Conservation (phyloP, 2,888 invertebrate genomes). For the Erebia ligea region DNA sequence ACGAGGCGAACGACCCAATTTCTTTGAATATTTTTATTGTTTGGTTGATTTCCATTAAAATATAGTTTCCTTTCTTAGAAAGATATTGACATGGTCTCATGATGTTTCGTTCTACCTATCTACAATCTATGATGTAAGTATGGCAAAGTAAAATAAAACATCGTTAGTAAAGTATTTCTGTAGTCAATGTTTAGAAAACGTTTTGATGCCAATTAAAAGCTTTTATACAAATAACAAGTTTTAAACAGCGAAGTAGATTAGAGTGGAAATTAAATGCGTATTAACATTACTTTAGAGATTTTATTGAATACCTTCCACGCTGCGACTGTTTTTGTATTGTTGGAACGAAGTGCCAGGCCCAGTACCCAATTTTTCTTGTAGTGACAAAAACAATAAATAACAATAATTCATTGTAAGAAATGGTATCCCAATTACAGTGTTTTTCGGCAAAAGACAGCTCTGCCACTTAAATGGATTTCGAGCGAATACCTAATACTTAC, state of each 20-base stretch:
- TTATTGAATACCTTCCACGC: background rate
- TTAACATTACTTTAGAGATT: conserved; percentile 8
- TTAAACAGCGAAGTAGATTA: background rate
- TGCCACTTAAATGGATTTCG: background rate
- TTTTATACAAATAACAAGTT: background rate
- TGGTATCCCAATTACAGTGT: background rate
- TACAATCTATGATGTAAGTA: background rate
- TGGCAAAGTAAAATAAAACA: background rate
- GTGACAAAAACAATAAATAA: too few species aligned
- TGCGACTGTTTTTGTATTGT: too few species aligned
- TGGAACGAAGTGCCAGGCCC: too few species aligned
- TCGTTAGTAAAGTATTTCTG: background rate
- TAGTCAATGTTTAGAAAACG: background rate
- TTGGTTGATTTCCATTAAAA: background rate
- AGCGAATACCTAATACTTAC: background rate
- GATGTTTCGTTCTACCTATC: background rate
- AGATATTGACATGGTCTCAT: background rate
- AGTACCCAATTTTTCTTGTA: too few species aligned
- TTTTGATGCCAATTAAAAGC: conserved; percentile 13
- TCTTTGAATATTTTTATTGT: background rate
- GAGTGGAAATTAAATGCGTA: conserved; percentile 4
- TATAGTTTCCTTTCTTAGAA: background rate
- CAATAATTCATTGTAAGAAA: too few species aligned
- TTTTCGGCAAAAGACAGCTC: background rate
- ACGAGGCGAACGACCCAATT: background rate